Evolutionary conservation across 2,888 invertebrate genomes (phyloP).

Genomic region (Liposcelis brunnea): DNA sequence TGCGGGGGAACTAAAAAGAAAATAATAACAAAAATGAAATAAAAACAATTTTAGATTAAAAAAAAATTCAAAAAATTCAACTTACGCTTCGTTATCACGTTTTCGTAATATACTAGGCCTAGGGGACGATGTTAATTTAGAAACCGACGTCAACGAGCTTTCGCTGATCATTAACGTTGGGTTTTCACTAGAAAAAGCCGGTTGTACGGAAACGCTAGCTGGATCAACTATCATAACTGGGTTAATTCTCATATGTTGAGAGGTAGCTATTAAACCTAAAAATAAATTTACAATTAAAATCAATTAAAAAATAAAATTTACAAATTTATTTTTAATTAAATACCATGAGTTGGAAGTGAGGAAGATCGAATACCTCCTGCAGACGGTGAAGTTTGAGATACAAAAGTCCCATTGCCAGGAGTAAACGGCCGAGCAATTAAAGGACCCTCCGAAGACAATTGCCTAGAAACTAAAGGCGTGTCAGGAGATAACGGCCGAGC

Average conservation of each 20-base stretch:
- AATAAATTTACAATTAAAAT: slow-evolving; percentile 17
- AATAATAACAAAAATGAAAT: no score
- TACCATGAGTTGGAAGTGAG: no score
- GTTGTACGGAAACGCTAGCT: slow-evolving; percentile 16
- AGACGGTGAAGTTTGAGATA: no score
- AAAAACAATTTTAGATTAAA: not conserved
- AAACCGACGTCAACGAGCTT: slow-evolving; percentile 17
- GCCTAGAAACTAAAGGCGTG: not conserved
- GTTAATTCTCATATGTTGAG: slow-evolving; percentile 26
- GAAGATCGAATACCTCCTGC: no score
- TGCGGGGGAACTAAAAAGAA: slow-evolving; percentile 35
- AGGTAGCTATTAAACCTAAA: slow-evolving; percentile 15
- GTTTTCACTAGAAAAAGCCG: slow-evolving; percentile 11
- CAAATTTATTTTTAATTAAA: no score
- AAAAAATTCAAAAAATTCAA: slow-evolving; percentile 12
- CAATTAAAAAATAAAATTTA: no score
- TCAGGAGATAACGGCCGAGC: slow-evolving; percentile 1
- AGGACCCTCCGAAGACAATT: not conserved
- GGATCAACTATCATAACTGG: slow-evolving; percentile 29
- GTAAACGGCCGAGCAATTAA: slow-evolving; percentile 3
- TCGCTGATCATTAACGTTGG: slow-evolving; percentile 15
- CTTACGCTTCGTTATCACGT: slow-evolving; percentile 61
- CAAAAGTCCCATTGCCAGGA: not conserved
- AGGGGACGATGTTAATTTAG: slow-evolving; percentile 40
- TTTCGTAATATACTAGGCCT: slow-evolving; percentile 76